phyloP scores from a whole-genome alignment of 2,113 vertebrate species.

The Calidris pugnax region DNA sequence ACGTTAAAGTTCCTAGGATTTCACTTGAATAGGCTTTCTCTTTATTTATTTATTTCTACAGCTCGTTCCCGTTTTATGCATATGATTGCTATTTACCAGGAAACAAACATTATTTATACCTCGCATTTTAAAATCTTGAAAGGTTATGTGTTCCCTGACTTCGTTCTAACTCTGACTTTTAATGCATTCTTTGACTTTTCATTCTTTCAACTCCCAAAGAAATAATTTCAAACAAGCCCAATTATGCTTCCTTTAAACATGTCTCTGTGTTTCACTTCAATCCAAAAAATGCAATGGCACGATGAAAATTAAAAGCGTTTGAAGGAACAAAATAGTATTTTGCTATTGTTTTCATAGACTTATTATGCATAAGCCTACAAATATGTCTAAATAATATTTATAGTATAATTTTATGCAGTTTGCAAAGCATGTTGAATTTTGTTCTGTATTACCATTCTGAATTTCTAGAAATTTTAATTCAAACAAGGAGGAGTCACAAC shows the following conservation, averaged over 20 bases:
- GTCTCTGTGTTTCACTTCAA: conserved; percentile 10
- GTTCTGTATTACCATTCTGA: background rate
- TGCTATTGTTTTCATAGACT: conserved; percentile 30
- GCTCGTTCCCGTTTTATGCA: conserved; percentile 21
- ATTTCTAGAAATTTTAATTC: conserved; percentile 35
- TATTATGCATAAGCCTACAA: background rate
- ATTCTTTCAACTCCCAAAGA: conserved; percentile 15
- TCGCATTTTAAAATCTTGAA: conserved; percentile 35
- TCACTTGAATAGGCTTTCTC: conserved; percentile 28
- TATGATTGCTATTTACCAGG: conserved; percentile 61
- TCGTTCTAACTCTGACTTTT: conserved; percentile 29
- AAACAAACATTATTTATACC: conserved; percentile 65
- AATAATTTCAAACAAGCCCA: conserved; percentile 29
- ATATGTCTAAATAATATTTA: conserved; percentile 57
- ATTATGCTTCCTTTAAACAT: background rate
- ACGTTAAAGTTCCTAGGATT: conserved; percentile 54
- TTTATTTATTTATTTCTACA: conserved; percentile 56
- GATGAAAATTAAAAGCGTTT: conserved; percentile 36
- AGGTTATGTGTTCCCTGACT: background rate
- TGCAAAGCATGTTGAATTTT: background rate
- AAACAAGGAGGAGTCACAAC: background rate
- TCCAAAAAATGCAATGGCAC: background rate
- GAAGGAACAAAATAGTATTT: conserved; percentile 46
- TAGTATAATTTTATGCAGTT: conserved; percentile 27
- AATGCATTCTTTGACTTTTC: conserved; percentile 27